Percentiles rank a stretch among this genome's conserved stretches.
Conservation (phyloP, 2,113 vertebrate genomes). For the Heterocephalus glaber region DNA sequence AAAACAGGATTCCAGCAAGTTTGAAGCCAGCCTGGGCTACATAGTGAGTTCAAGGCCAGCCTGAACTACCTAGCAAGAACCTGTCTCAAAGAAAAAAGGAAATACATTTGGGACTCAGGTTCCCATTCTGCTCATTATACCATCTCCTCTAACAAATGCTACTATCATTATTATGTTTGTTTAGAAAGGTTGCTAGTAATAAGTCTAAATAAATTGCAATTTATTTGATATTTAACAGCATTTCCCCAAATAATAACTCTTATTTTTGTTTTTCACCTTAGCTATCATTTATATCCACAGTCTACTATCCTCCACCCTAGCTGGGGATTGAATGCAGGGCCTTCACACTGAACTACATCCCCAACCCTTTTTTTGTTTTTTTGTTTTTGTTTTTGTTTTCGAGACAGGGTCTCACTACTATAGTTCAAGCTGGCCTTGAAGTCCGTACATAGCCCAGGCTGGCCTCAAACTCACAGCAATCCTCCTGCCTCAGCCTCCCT, state of each 20-base stretch:
- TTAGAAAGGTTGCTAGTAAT: constrained; percentile 2
- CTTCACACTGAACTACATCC: neutral
- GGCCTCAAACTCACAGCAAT: too few relatives aligned
- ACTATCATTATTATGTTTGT: neutral
- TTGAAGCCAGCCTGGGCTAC: neutral
- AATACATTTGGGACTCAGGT: neutral
- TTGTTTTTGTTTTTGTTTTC: neutral
- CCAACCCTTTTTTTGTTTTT: neutral
- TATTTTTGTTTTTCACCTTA: constrained; percentile 9
- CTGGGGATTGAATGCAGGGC: neutral
- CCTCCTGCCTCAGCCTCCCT: neutral
- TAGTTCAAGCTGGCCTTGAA: neutral
- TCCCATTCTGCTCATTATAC: neutral
- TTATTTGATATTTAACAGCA: neutral
- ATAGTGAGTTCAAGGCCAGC: neutral
- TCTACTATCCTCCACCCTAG: neutral
- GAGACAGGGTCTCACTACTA: neutral
- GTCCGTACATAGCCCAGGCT: neutral
- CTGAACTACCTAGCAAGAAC: neutral
- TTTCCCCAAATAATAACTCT: neutral
- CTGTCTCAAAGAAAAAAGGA: neutral
- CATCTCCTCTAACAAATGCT: neutral
- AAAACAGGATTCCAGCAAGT: neutral
- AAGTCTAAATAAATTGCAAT: neutral
- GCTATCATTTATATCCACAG: neutral